phyloP scores from a whole-genome alignment of 2,113 vertebrate species.

The Coracopsis vasa region DNA sequence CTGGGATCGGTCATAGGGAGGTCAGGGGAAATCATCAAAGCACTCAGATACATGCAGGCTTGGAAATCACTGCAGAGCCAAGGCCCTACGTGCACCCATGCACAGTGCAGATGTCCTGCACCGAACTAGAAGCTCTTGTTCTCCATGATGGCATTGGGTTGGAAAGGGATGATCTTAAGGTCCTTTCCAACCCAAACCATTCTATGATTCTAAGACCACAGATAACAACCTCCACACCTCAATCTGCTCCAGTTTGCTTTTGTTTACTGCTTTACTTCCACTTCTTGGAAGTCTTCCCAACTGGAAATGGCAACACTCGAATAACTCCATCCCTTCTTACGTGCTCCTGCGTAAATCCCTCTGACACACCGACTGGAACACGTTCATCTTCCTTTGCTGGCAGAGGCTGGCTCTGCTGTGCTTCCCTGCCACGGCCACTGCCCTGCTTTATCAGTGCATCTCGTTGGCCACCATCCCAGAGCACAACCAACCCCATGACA shows the following conservation, averaged over 20 bases:
- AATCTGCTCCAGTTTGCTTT: background rate
- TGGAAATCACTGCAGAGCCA: background rate
- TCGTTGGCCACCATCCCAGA: background rate
- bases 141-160: background rate
- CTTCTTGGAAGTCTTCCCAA: background rate
- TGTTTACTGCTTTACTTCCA: background rate
- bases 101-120: background rate
- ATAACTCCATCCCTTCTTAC: background rate
- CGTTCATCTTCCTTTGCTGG: background rate
- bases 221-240: rapidly evolving
- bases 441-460: background rate
- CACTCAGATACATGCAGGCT: background rate
- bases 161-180: background rate
- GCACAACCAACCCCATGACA: background rate
- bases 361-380: rapidly evolving
- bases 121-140: background rate
- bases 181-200: background rate
- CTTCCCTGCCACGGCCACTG: rapidly evolving
- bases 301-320: rapidly evolving
- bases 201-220: background rate
- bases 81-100: background rate
- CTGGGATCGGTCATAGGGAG: background rate
- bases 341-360: background rate
- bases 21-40: background rate
- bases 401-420: background rate